phyloP scores from a whole-genome alignment of 2,797 vertebrate genomes.

The Hemitrygon akajei region DNA sequence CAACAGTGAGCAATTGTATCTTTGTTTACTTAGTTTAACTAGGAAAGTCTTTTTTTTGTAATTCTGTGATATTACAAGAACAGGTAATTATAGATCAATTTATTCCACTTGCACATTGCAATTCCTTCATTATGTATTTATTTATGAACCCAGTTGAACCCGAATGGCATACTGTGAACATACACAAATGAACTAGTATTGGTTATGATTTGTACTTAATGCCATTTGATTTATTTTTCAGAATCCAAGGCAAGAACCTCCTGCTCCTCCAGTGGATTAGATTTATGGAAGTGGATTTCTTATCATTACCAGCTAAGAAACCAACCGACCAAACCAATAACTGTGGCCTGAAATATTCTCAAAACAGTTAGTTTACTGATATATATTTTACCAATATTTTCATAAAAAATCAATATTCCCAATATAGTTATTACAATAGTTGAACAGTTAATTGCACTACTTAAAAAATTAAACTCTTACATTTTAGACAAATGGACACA shows the following conservation, averaged over 20 bases:
- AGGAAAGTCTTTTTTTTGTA: background rate
- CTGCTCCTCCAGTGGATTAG: slow-evolving; percentile 87
- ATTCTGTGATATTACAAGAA: background rate
- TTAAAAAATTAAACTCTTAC: background rate
- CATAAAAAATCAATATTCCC: slow-evolving; percentile 4
- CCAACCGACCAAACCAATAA: slow-evolving; percentile 62
- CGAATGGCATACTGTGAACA: background rate
- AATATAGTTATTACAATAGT: background rate
- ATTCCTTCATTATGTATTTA: background rate
- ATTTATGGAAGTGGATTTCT: slow-evolving; percentile 40
- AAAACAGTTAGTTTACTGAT: slow-evolving; percentile 41
- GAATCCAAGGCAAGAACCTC: slow-evolving; percentile 72
- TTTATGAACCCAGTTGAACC: background rate
- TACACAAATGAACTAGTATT: background rate
- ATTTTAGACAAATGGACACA: background rate
- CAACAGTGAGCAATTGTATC: background rate
- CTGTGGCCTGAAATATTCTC: slow-evolving; percentile 57
- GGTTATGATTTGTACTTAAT: background rate
- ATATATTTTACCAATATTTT: slow-evolving; percentile 33
- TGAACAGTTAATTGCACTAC: slow-evolving; percentile 3
- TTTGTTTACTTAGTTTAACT: background rate
- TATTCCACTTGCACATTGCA: background rate
- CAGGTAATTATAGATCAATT: background rate
- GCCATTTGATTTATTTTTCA: slow-evolving; percentile 44
- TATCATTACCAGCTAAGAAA: slow-evolving; percentile 50